Base-by-base conservation (phyloP, 2,888 invertebrate genomes). In the Mythimna ferrago region DNA sequence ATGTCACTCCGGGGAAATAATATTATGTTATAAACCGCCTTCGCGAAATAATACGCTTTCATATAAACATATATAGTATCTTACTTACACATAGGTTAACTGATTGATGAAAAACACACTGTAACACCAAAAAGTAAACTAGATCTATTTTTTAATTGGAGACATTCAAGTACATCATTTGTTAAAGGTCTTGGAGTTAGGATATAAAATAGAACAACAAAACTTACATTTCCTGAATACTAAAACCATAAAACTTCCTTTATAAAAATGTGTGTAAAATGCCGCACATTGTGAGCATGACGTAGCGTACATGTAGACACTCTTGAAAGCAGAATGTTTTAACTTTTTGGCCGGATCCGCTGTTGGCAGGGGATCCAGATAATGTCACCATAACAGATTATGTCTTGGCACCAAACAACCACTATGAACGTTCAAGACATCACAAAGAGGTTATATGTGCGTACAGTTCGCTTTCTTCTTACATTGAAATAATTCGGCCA, bases 341-440 rank as follows among this genome's bases (percentile, higher is more conserved):
- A 91, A 92, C 89, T 91, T 91, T 87, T 93, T 93, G 92, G 93
- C 93, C 89, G 90, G 90, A 90, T 90, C 88, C 89, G 84, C 87
- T 89, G 93, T 94, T 94, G 95, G 95, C 95, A 94, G 91, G 89
- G 89, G 90, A 91, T 92, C 90, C 89, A 92, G 94, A 94, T 94
- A 95, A 94, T 94, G 94, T 94, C 94, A 93, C 94, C 94, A 94
- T 95, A 95, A 94, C 94, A 95, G 95, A 95, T 95, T 95, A 95
- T 94, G 92, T 94, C 94, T 95, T 95, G 95, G 95, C 95, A 95
- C 91, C 88, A 84, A 89, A 84, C 88, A 89, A 85, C 87, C 87
- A 85, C 89, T 88, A 87, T 86, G 88, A 87, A 90, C 89, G 89
- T 91, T 91, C 90, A 90, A 92, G 90, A 91, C 88, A 90, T 93